Evolutionary conservation across 2,113 vertebrate genomes (phyloP), one percentile per base, ranked within the genome.

Genomic region (Conger conger): DNA sequence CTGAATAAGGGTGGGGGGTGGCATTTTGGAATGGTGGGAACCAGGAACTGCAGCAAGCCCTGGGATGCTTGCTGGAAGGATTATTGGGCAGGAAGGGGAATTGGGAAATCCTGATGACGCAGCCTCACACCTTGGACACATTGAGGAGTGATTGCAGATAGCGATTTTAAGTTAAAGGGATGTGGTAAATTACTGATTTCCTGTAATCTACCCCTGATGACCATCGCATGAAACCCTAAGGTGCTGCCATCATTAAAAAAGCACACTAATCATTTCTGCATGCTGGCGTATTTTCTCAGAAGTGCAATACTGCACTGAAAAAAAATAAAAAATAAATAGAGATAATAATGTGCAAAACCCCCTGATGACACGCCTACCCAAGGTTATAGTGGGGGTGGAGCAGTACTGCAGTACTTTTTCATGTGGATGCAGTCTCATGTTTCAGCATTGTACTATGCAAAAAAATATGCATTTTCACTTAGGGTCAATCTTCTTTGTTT

Each of bases 31-130:
- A 42, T 68, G 83, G 68, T 50, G 36, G 54, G 73, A 87, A 84
- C n/a, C 16, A 86, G 88, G 88, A 84, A 87, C 79, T 84, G n/a
- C 76, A 88, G 82, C 82, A n/a, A 88, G 82, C 82, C 27, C 40
- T 80, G 80, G 30, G 57, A 83, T 50, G 3, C 37, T 76, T n/a
- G 73, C 27, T 86, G 90, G 89, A 89, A 91, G 82, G 79, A 42
- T 79, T 89, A 78, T 91, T 87, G 50, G 36, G 82, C 77, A 36
- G 80, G 86, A 77, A 90, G 73, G 68, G 78, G 54, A 54, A 36
- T 16, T 79, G 83, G 17, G 57, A 63, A 60, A 76, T 68, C 3
- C 27, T 18, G 27, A 40, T 86, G 85, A 88, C 17, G 80, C 53
- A 88, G 81, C 50, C 40, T 40, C 50, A 76, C 53, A 85, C 78